phyloP scores from a whole-genome alignment of 2,888 invertebrate species.

The Drosophila melanosoma region DNA sequence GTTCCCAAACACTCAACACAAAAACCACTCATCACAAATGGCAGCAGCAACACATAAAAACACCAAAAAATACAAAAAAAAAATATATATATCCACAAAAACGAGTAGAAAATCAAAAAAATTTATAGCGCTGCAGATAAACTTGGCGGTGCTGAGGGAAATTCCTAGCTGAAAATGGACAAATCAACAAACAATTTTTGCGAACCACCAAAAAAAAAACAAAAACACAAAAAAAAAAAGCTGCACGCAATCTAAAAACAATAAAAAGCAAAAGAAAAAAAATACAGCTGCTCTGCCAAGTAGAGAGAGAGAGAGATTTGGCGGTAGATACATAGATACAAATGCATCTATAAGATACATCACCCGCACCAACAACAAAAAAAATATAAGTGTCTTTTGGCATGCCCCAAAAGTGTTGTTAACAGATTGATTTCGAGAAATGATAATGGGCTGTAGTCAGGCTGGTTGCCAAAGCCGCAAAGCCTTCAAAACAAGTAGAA shows the following conservation, averaged over 20 bases:
- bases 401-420: conserved; percentile 72
- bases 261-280: conserved; percentile 38
- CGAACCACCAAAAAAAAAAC: conserved; percentile 7
- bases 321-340: conserved; percentile 8
- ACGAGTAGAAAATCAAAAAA: conserved; percentile 40
- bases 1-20: conserved; percentile 71
- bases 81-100: conserved; percentile 14
- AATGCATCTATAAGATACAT: conserved; percentile 25
- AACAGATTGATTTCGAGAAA: conserved; percentile 81
- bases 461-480: conserved; percentile 70
- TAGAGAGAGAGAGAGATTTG: conserved; percentile 10
- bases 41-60: conserved; percentile 31
- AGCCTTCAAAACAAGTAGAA: conserved; percentile 56
- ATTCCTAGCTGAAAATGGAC: conserved; percentile 54
- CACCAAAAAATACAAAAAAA: conserved; percentile 15
- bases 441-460: conserved; percentile 67
- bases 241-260: conserved; percentile 59
- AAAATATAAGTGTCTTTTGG: conserved; percentile 39
- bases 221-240: conserved; percentile 9
- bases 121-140: conserved; percentile 68
- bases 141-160: conserved; percentile 41
- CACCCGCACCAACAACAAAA: conserved; percentile 10
- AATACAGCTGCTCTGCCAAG: conserved; percentile 21
- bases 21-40: conserved; percentile 70
- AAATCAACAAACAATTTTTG: conserved; percentile 74